phyloP scores from a whole-genome alignment of 2,797 vertebrate genomes.

The Sebastolobus altivelis region DNA sequence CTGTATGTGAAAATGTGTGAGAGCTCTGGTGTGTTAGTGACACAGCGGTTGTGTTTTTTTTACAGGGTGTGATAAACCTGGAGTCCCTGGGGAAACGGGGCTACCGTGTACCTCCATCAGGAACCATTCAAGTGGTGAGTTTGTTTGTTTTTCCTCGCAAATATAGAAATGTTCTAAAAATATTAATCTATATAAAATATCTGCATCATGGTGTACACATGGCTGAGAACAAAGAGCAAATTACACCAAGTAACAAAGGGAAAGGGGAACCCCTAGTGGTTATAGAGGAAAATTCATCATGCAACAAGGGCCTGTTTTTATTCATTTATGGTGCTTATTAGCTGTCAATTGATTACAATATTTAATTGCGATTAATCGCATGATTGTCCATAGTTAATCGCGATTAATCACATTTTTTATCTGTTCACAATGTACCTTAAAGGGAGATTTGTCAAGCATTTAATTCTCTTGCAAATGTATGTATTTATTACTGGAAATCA shows the following conservation, averaged over 20 bases:
- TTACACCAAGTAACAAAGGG: conserved; percentile 6
- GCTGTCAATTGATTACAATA: too few relatives aligned
- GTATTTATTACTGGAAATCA: too few relatives aligned
- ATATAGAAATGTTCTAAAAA: conserved; percentile 7
- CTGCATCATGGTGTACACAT: conserved; percentile 3
- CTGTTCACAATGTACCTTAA: too few relatives aligned
- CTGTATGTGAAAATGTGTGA: not conserved
- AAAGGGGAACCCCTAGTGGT: conserved; percentile 78
- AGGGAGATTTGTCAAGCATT: too few relatives aligned
- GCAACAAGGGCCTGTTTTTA: not conserved
- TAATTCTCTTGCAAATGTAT: too few relatives aligned
- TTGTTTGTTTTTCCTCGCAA: not conserved
- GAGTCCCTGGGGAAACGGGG: conserved; percentile 98
- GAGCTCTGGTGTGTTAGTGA: conserved; percentile 3
- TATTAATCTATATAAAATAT: not conserved
- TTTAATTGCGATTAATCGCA: too few relatives aligned
- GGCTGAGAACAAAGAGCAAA: conserved; percentile 64
- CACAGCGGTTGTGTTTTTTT: conserved; percentile 43
- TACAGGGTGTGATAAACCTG: conserved; percentile 97
- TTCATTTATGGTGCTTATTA: not conserved
- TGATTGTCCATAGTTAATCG: too few relatives aligned
- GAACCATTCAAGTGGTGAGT: conserved; percentile 99
- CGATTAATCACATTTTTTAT: too few relatives aligned
- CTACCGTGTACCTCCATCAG: conserved; percentile 99
- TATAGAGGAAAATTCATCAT: not conserved